phyloP scores from a whole-genome alignment of 2,113 vertebrate species.

The Cepphus grylle region DNA sequence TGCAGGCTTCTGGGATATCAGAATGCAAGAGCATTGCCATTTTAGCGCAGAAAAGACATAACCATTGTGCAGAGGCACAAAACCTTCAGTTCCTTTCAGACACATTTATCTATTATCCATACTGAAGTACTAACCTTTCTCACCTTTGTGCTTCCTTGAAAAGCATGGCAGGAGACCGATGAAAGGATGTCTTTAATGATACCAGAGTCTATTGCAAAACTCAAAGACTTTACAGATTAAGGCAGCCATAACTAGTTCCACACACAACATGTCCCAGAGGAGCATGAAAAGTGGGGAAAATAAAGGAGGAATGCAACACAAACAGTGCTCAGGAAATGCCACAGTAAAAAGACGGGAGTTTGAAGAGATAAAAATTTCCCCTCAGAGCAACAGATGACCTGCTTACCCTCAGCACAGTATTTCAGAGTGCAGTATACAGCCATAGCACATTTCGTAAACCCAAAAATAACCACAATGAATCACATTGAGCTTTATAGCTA shows the following conservation, averaged over 20 bases:
- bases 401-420: neutral
- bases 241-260: slow-evolving; percentile 1
- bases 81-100: slow-evolving; percentile 29
- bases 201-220: neutral
- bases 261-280: neutral
- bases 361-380: neutral
- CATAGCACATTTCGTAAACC: neutral
- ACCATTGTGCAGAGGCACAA: slow-evolving; percentile 21
- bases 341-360: neutral
- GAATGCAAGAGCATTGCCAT: neutral
- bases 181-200: slow-evolving; percentile 29
- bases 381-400: neutral
- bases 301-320: neutral
- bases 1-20: neutral
- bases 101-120: slow-evolving; percentile 20
- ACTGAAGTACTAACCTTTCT: slow-evolving; percentile 43
- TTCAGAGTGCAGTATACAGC: neutral
- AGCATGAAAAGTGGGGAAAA: neutral
- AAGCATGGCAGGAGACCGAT: slow-evolving; percentile 2
- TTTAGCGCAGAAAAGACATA: neutral
- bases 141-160: slow-evolving; percentile 27
- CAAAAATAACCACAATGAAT: neutral
- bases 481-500: neutral
- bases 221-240: slow-evolving; percentile 9
- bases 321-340: neutral